Conservation (phyloP, 2,888 invertebrate genomes). For the Craniophora ligustri region DNA sequence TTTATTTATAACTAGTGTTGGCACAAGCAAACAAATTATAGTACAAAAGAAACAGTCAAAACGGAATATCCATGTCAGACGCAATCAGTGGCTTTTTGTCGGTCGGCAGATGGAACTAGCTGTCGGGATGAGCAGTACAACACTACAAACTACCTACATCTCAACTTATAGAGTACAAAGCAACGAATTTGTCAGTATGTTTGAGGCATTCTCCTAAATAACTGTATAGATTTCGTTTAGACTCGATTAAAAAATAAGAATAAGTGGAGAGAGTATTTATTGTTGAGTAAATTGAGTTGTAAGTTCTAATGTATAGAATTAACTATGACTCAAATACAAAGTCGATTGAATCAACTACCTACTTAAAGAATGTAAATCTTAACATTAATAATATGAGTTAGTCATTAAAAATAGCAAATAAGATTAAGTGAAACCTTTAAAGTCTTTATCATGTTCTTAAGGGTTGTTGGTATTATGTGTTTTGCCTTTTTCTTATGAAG, state of each 20-base stretch:
- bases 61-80: slow-evolving; percentile 34
- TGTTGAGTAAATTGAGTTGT: too few species aligned
- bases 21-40: slow-evolving; percentile 53
- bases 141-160: background rate
- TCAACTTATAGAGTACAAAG: background rate
- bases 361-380: too few species aligned
- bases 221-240: background rate
- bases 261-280: too few species aligned
- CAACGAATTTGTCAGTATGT: background rate
- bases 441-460: too few species aligned
- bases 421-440: too few species aligned
- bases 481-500: too few species aligned
- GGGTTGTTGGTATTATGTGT: too few species aligned
- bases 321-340: too few species aligned
- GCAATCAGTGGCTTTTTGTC: slow-evolving; percentile 45
- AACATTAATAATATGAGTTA: too few species aligned
- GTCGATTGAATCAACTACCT: too few species aligned
- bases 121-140: slow-evolving; percentile 17
- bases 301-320: too few species aligned
- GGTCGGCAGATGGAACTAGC: slow-evolving; percentile 13
- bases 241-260: background rate
- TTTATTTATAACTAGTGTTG: slow-evolving; percentile 25
- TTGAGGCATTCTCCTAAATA: background rate
- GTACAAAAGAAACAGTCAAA: slow-evolving; percentile 41
- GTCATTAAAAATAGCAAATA: too few species aligned